Conservation (phyloP, 2,797 vertebrate genomes). For the Nyctibius grandis region DNA sequence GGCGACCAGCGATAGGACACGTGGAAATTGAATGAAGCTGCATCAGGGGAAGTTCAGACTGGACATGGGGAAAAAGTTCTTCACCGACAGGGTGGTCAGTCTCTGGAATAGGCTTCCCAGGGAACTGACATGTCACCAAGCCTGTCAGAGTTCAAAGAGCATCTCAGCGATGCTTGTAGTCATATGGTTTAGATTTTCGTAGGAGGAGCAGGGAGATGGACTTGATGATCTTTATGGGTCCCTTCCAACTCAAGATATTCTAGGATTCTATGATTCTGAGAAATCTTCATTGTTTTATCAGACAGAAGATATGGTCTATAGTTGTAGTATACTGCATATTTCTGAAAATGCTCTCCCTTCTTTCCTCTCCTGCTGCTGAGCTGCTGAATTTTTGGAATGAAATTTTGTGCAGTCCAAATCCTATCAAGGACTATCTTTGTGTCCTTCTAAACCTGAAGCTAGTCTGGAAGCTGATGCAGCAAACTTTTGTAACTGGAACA, state of each 20-base stretch:
- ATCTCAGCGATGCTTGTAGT: rapidly evolving
- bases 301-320: not conserved
- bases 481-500: not conserved
- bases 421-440: not conserved
- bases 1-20: too few species aligned
- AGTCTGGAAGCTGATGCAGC: not conserved
- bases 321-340: not conserved
- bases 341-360: not conserved
- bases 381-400: not conserved
- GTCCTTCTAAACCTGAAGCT: not conserved
- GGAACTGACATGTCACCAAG: not conserved
- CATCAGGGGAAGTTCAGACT: too few species aligned
- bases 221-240: too few species aligned
- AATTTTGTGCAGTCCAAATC: not conserved
- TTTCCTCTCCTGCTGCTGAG: not conserved
- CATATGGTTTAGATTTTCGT: not conserved
- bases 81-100: not conserved
- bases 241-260: too few species aligned
- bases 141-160: not conserved
- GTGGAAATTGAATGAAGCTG: too few species aligned
- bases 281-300: not conserved
- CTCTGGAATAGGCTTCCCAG: not conserved
- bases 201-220: too few species aligned
- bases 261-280: not conserved
- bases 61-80: not conserved